phyloP scores from a whole-genome alignment of 2,888 invertebrate genomes.

The Merodon equestris region DNA sequence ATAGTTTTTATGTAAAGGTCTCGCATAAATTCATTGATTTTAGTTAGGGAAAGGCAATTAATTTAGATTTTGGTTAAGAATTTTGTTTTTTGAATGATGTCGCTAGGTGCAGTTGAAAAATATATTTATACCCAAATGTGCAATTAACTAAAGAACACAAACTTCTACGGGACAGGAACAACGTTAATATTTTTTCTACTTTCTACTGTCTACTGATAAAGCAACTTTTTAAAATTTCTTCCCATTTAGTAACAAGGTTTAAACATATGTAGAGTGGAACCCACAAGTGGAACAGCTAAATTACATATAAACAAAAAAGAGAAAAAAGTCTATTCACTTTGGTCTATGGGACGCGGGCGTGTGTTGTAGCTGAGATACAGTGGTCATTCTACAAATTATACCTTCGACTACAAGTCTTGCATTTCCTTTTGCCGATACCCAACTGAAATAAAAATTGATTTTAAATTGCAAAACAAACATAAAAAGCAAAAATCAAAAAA shows the following conservation, averaged over 20 bases:
- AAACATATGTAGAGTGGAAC: no score
- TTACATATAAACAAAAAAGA: slow-evolving; percentile 23
- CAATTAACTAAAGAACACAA: background rate
- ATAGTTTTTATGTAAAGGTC: no score
- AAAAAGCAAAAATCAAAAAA: slow-evolving; percentile 23
- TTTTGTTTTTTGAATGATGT: background rate
- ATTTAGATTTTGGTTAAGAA: no score
- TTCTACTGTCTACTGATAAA: background rate
- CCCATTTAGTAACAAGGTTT: slow-evolving; percentile 38
- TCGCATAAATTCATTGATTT: no score
- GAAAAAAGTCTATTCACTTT: slow-evolving; percentile 56
- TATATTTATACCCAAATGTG: background rate
- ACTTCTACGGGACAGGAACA: no score
- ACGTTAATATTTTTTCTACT: slow-evolving; percentile 7
- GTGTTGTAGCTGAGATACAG: slow-evolving; percentile 40
- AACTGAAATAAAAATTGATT: slow-evolving; percentile 64
- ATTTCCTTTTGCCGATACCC: slow-evolving; percentile 63
- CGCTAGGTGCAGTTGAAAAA: slow-evolving; percentile 23
- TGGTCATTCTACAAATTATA: slow-evolving; percentile 63
- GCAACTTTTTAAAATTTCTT: slow-evolving; percentile 1
- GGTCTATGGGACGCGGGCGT: slow-evolving; percentile 31
- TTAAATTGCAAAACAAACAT: slow-evolving; percentile 40
- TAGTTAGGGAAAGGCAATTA: no score
- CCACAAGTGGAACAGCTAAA: no score
- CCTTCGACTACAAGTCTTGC: slow-evolving; percentile 64